Evolutionary conservation across 2,113 vertebrate species (phyloP).

Genomic region (Odobenus rosmarus): DNA sequence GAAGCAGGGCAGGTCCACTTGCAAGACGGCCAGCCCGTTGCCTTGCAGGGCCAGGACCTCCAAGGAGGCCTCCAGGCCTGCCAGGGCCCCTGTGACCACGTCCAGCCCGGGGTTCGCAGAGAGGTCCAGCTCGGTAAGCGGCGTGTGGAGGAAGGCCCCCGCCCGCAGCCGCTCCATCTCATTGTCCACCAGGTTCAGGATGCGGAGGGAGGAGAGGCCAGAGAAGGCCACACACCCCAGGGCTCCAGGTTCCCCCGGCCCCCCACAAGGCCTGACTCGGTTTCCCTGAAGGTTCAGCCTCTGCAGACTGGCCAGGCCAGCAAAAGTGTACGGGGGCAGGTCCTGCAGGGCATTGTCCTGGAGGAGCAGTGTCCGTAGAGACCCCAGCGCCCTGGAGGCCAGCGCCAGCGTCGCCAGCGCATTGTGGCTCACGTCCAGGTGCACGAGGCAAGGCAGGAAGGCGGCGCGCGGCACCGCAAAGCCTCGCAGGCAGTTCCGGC

Average conservation of each 20-base stretch:
- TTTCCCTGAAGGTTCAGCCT: conserved; percentile 91
- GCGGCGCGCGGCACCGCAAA: conserved; percentile 80
- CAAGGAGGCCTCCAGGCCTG: conserved; percentile 91
- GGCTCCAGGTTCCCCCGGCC: neutral
- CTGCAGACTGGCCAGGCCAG: conserved; percentile 86
- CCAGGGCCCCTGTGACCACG: conserved; percentile 86
- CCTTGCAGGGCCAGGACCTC: conserved; percentile 90
- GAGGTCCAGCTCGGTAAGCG: conserved; percentile 90
- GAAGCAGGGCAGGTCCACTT: conserved; percentile 89
- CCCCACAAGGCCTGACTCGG: conserved; percentile 84
- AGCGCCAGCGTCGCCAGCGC: conserved; percentile 87
- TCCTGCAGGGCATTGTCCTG: conserved; percentile 88
- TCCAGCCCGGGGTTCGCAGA: conserved; percentile 91
- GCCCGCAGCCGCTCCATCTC: conserved; percentile 85
- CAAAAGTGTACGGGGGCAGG: conserved; percentile 87
- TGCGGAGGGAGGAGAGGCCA: conserved; percentile 82
- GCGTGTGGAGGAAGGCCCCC: conserved; percentile 87
- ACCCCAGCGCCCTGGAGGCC: conserved; percentile 69
- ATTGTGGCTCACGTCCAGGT: conserved; percentile 92
- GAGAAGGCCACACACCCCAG: conserved; percentile 88
- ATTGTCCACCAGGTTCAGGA: conserved; percentile 91
- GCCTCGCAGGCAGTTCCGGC: conserved; percentile 91
- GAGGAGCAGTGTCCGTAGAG: conserved; percentile 88
- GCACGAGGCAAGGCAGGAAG: conserved; percentile 83
- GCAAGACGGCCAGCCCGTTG: conserved; percentile 87